These are phyloP conservation scores for Tribolium madens DNA, from an alignment of 1,140 invertebrate genomes.

Conservation along the genomic window DNA sequence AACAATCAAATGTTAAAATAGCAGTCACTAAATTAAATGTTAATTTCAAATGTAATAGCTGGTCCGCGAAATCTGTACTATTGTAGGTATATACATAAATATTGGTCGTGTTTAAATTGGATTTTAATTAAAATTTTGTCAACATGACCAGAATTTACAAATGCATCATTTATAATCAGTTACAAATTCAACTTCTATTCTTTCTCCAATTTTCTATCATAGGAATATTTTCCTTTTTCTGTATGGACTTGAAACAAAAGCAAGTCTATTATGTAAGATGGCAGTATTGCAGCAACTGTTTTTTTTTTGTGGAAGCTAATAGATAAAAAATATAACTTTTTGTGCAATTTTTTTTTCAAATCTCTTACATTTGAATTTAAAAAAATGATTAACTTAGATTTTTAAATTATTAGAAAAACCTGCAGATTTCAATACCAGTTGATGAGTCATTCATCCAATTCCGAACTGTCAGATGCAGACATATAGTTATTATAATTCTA, in stretches of 20 bases:
- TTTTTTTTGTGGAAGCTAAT: too few relatives aligned
- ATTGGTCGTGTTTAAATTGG: background rate
- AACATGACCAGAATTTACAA: background rate
- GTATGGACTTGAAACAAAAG: too few relatives aligned
- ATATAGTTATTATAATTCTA: background rate
- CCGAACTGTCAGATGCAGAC: background rate
- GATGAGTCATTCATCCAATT: background rate
- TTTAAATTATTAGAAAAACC: background rate
- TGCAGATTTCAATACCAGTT: background rate
- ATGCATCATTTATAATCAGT: background rate
- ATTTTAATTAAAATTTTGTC: background rate
- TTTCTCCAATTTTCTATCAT: too few relatives aligned
- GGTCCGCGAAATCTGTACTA: background rate
- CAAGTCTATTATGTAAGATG: too few relatives aligned
- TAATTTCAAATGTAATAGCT: slow-evolving; percentile 12
- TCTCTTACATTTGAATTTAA: too few relatives aligned
- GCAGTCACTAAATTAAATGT: slow-evolving; percentile 11
- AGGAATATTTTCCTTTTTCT: too few relatives aligned
- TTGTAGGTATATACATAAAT: background rate
- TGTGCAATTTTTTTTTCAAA: too few relatives aligned
- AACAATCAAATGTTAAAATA: slow-evolving; percentile 10
- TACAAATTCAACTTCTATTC: background rate
- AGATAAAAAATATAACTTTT: too few relatives aligned
- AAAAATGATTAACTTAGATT: background rate
- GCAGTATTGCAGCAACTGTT: too few relatives aligned